Evolutionary conservation across 2,797 vertebrate genomes (phyloP).

Genomic region (Triplophysa yarkandensis): DNA sequence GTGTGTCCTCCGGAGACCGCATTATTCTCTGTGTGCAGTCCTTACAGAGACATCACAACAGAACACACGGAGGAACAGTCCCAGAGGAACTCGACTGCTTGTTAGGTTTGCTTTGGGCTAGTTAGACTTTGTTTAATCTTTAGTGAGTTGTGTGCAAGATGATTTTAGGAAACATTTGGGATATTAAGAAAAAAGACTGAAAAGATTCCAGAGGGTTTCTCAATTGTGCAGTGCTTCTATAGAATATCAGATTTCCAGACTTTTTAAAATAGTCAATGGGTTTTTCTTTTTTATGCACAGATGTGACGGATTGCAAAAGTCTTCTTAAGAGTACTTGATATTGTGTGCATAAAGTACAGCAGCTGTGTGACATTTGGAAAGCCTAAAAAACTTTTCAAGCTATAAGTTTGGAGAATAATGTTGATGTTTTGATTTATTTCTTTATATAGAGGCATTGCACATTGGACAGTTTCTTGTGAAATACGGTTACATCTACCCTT

Average conservation of each 20-base stretch:
- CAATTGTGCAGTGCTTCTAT: too few species aligned
- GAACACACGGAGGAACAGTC: neutral
- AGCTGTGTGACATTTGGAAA: too few species aligned
- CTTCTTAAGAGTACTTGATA: too few species aligned
- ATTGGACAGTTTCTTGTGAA: constrained; percentile 82
- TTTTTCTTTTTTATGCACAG: too few species aligned
- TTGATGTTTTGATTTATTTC: neutral
- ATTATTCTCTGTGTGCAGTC: constrained; percentile 23
- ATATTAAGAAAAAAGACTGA: too few species aligned
- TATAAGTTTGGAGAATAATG: neutral
- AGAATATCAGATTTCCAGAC: too few species aligned
- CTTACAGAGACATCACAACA: constrained; percentile 7
- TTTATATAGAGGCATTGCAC: constrained; percentile 85
- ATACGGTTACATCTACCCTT: constrained; percentile 89
- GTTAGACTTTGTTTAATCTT: neutral
- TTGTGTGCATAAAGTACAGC: too few species aligned
- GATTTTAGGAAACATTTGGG: constrained; percentile 20
- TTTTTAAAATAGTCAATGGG: too few species aligned
- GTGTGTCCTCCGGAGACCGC: constrained; percentile 21
- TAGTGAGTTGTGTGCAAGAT: neutral
- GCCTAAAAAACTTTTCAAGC: too few species aligned
- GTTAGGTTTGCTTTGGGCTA: constrained; percentile 9
- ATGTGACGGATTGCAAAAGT: too few species aligned
- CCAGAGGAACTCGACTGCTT: neutral
- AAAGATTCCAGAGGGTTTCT: too few species aligned